These are phyloP conservation scores for Alligator mississippiensis DNA, from an alignment of 2,113 vertebrate genomes.

Conservation along the genomic window DNA sequence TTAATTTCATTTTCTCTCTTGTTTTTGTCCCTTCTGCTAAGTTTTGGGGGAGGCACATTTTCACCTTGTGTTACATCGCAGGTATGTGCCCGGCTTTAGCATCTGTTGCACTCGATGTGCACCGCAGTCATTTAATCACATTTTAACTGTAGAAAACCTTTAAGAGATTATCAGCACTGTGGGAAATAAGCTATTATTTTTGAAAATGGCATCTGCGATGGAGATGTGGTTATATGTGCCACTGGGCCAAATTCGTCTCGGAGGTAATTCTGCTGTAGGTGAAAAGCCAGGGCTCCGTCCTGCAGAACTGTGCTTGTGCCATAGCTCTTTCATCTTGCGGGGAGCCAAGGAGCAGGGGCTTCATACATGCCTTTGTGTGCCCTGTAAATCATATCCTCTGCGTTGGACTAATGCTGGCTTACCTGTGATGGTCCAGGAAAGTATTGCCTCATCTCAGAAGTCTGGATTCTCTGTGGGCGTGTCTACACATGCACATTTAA, in stretches of 20 bases:
- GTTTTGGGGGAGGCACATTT: neutral
- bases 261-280: neutral
- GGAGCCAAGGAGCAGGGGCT: neutral
- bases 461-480: too few species aligned
- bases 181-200: neutral
- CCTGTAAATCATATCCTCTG: neutral
- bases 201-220: accelerated
- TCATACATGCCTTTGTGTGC: neutral
- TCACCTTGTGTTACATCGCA: accelerated
- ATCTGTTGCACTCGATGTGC: too few species aligned
- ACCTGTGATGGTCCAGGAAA: too few species aligned
- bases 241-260: neutral
- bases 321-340: accelerated
- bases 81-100: neutral
- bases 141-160: neutral
- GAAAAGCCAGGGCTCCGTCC: accelerated
- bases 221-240: neutral
- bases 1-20: too few species aligned
- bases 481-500: too few species aligned
- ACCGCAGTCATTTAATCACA: neutral
- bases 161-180: neutral
- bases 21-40: neutral
- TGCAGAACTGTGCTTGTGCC: accelerated
- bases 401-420: too few species aligned
- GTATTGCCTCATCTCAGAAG: too few species aligned